Base-by-base conservation (phyloP, 2,888 invertebrate genomes). In the Drosophila silvestris region DNA sequence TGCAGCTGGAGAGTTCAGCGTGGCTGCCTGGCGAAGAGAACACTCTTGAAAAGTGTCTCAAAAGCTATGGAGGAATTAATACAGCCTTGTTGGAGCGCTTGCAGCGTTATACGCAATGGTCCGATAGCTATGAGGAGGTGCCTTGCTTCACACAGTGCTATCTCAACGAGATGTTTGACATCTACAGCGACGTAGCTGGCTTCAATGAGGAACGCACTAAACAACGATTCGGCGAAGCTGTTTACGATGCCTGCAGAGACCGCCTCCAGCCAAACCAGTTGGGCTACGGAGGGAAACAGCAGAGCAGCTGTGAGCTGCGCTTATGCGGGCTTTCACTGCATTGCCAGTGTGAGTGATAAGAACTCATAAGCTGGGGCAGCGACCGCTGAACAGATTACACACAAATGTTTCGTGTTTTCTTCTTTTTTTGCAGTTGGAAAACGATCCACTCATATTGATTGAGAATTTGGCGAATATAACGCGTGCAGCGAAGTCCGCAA, bases 141-240 rank as follows among this genome's bases (percentile, higher is more conserved):
- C 92, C 92, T 28, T 92, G 92, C 59, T 92, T 92, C 50, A 91
- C 91, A 0, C 83, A 84, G 26, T 92, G 92, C 56, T 92, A 92
- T 70, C 71, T 92, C 0, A 73, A 41, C 5, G 86, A 89, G 35
- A 85, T 90, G 91, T 92, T 88, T 50, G 80, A 87, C 50, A 84
- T 92, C 47, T 92, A 91, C 60, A 67, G 82, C 35, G 82, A 82
- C 1, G 41, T 66, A 22, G 52, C 62, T 3, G 92, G 92, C 12
- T 92, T 92, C 66, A 66, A 81, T 26, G 74, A 74, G 32, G 62
- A 53, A 5, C 82, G 82, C 14, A 81, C 91, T 6, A 76, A 71
- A 14, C 58, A 64, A 32, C 70, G 74, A n/a, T 92, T 92, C 35
- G 91, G 92, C 1, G 68, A 56, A 3, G 80, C 90, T n/a, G 72